Conservation (phyloP, 2,888 invertebrate species). For the Siphlonurus alternatus region DNA sequence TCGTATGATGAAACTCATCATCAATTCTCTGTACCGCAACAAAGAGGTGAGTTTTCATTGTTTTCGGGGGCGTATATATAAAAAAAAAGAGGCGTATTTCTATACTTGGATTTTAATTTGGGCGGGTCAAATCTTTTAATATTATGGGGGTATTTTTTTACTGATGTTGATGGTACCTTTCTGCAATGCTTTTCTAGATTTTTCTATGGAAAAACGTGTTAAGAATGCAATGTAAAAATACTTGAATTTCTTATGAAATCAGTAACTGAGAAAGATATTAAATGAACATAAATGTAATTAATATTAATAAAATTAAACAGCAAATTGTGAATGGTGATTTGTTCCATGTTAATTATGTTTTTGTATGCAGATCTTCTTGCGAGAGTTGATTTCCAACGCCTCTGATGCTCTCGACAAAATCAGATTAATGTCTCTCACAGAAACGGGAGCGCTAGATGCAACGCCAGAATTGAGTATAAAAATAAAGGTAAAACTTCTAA, state of each 20-base stretch:
- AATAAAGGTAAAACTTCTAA: slow-evolving; percentile 53
- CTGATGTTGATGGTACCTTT: not conserved
- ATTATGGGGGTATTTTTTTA: not conserved
- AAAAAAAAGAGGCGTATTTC: not conserved
- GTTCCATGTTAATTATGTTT: slow-evolving; percentile 17
- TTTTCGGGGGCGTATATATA: not conserved
- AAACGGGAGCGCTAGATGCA: slow-evolving; percentile 56
- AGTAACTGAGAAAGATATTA: too few species aligned
- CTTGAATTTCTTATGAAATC: too few species aligned
- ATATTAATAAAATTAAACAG: too few species aligned
- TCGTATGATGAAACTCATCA: slow-evolving; percentile 99
- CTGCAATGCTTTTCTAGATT: too few species aligned
- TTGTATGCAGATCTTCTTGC: slow-evolving; percentile 83
- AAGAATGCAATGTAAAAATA: too few species aligned
- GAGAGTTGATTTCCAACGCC: slow-evolving; percentile 97
- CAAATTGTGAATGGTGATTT: not conserved
- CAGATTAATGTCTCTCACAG: slow-evolving; percentile 78
- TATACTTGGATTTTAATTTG: not conserved
- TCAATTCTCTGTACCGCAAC: slow-evolving; percentile 96
- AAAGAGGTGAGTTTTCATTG: slow-evolving; percentile 57
- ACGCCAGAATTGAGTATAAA: slow-evolving; percentile 74
- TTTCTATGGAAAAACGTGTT: too few species aligned
- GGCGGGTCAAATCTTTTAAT: not conserved
- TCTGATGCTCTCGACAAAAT: slow-evolving; percentile 99
- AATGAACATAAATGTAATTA: too few species aligned